Conservation (phyloP, 2,888 invertebrate species). For the Pristionchus exspectatus region DNA sequence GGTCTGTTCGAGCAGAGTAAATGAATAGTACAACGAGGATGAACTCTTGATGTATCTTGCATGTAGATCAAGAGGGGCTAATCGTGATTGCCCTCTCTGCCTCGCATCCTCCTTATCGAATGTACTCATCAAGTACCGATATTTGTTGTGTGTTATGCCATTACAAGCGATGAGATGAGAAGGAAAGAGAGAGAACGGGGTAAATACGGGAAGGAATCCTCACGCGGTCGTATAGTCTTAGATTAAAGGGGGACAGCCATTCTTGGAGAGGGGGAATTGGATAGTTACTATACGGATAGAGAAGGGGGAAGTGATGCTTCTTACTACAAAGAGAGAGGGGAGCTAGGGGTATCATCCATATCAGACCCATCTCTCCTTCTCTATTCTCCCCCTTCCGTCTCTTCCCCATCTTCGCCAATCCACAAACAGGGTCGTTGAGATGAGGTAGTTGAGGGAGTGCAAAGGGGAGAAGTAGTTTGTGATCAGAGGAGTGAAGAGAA, state of each 20-base stretch:
- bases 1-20: background rate
- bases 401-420: conserved; percentile 21
- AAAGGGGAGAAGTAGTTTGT: conserved; percentile 45
- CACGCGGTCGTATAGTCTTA: conserved; percentile 7
- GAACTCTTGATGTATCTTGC: background rate
- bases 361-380: conserved; percentile 17
- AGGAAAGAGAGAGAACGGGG: background rate
- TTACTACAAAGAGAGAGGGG: background rate
- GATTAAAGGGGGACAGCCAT: conserved; percentile 11
- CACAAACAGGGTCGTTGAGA: conserved; percentile 51
- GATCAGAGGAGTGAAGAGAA: background rate
- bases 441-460: conserved; percentile 36
- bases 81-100: conserved; percentile 22
- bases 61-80: background rate
- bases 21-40: background rate
- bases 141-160: conserved; percentile 21
- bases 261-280: background rate
- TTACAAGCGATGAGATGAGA: background rate
- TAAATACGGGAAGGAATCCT: conserved; percentile 20
- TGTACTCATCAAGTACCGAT: conserved; percentile 18
- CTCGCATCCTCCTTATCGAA: background rate
- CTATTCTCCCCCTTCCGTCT: background rate
- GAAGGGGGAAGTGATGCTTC: background rate
- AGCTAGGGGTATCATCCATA: conserved; percentile 34
- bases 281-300: background rate